Percentiles rank a stretch among this genome's conserved stretches.
Conservation (phyloP, 2,797 vertebrate species). For the Rhyacichthys aspro region DNA sequence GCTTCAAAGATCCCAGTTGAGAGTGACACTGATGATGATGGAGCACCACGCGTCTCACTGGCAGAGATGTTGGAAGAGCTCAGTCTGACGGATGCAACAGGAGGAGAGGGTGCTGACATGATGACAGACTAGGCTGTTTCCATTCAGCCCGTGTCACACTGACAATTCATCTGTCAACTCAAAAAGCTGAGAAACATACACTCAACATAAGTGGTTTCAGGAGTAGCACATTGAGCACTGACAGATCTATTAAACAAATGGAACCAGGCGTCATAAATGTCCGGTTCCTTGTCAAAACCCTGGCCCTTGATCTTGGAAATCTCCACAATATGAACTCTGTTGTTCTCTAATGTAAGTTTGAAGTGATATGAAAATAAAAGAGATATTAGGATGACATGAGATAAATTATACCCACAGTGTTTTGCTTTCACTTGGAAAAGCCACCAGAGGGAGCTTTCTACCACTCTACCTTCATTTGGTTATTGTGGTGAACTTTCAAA, state of each 20-base stretch:
- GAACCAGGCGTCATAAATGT: background rate
- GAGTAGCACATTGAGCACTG: conserved; percentile 12
- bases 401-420: conserved; percentile 22
- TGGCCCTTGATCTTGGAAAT: background rate
- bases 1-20: conserved; percentile 87
- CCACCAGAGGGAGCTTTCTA: conserved; percentile 62
- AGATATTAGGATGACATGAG: conserved; percentile 37
- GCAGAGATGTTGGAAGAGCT: conserved; percentile 97
- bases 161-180: conserved; percentile 1
- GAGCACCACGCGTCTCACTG: conserved; percentile 89
- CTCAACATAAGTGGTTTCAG: conserved; percentile 11
- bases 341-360: conserved; percentile 4
- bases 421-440: background rate
- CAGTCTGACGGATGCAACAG: conserved; percentile 90
- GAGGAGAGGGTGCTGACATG: conserved; percentile 92
- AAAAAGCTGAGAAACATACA: no score
- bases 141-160: background rate
- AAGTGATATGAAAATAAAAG: conserved; percentile 15
- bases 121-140: conserved; percentile 78
- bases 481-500: conserved; percentile 25
- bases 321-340: background rate
- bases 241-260: background rate
- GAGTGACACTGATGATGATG: conserved; percentile 95
- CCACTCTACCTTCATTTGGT: conserved; percentile 22
- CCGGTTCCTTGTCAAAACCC: background rate